phyloP scores from a whole-genome alignment of 1,140 invertebrate species.

The Yoshiicerus persimilis region DNA sequence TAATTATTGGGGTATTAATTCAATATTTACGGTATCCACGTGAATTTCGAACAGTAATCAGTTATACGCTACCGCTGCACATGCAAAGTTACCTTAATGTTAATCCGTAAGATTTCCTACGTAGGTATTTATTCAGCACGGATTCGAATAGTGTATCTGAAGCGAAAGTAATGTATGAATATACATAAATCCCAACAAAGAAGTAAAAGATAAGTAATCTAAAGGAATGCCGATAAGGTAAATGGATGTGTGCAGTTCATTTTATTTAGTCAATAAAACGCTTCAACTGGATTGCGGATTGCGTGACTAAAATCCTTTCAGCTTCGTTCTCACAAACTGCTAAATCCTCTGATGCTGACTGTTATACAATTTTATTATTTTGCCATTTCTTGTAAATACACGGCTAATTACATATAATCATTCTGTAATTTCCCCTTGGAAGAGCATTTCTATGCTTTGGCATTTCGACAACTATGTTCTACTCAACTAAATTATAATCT shows the following conservation, averaged over 20 bases:
- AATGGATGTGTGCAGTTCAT: neutral
- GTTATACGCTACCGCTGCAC: no score
- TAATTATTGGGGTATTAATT: no score
- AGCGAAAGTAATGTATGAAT: no score
- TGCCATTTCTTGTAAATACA: neutral
- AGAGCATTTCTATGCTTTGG: neutral
- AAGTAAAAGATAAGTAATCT: neutral
- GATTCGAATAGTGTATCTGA: neutral
- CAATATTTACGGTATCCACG: no score
- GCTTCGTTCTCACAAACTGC: neutral
- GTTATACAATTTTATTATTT: neutral
- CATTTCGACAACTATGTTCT: neutral
- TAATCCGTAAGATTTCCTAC: no score
- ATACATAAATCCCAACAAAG: neutral
- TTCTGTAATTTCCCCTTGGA: neutral
- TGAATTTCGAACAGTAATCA: no score
- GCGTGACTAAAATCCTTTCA: neutral
- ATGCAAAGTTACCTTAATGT: no score
- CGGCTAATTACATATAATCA: neutral
- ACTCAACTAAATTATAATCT: neutral
- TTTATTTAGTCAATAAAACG: neutral
- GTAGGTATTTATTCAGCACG: no score
- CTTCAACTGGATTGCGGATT: neutral
- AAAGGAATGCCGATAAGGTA: neutral
- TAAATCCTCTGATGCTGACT: neutral